A percentile compares a stretch with the other conserved stretches of the same genome.
Evolutionary conservation across 2,888 invertebrate species (phyloP).

Genomic region (Zonitis immaculata): DNA sequence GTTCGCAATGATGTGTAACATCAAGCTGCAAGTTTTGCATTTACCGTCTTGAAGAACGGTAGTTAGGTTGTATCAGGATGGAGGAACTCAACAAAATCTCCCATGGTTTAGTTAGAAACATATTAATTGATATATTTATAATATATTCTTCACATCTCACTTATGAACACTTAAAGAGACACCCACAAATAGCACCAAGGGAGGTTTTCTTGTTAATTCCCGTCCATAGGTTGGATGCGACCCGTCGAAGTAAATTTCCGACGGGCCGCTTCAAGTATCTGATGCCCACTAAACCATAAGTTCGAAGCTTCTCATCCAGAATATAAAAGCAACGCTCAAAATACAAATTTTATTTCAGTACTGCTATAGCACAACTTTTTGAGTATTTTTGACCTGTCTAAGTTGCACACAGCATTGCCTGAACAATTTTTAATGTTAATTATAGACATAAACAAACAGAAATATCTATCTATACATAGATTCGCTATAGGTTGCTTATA

Average conservation of each 20-base stretch:
- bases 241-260: constrained; percentile 32
- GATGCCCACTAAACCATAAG: constrained; percentile 41
- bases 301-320: constrained; percentile 46
- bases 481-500: constrained; percentile 33
- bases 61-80: background rate
- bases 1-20: constrained; percentile 2
- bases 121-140: background rate
- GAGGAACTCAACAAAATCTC: background rate
- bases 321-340: constrained; percentile 51
- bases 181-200: constrained; percentile 18
- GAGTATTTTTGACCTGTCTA: constrained; percentile 54
- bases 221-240: constrained; percentile 19
- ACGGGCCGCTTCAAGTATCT: constrained; percentile 38
- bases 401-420: constrained; percentile 49
- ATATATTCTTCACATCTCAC: background rate
- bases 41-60: constrained; percentile 3
- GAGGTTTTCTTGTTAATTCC: constrained; percentile 4
- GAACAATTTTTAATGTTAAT: constrained; percentile 52
- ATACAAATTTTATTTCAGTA: constrained; percentile 53
- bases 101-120: too few relatives aligned
- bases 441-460: constrained; percentile 53
- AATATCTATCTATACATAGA: constrained; percentile 52
- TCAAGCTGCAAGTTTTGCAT: constrained; percentile 8
- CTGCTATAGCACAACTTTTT: constrained; percentile 51
- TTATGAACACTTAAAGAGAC: background rate